Base-by-base conservation (phyloP, 2,888 invertebrate genomes). In the Stenodera caucasica region DNA sequence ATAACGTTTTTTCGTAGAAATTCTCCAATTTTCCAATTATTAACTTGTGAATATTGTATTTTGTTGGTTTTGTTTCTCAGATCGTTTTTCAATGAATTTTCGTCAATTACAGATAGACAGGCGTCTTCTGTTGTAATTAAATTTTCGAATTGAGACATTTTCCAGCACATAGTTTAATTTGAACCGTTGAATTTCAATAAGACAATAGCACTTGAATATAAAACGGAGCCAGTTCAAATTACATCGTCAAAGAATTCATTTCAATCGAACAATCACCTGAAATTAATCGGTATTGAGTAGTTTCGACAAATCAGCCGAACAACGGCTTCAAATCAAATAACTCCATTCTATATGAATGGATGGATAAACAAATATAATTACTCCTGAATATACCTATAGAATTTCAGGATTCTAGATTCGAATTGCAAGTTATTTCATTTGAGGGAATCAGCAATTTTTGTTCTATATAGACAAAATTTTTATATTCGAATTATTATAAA, bases 221-320 rank as follows among this genome's bases (percentile, higher is more conserved):
- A 63, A 67, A 62, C 63, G 51, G 56, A 58, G 55, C 59, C 65
- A 64, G 67, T 68, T 70, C 68, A 73, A 75, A 74, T 73, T 75
- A 72, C 72, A 72, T 64, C 72, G 70, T 73, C 70, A 71, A 74
- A 72, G 73, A 74, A 74, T 72, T 70, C 71, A 70, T 74, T 72
- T 70, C 69, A 67, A 72, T 73, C 72, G 70, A 74, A 76, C 75
- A 72, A 73, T 76, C 71, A 70, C 67, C 70, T 67, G 71, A 72
- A 74, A 74, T 75, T 75, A 75, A 76, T 75, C 75, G 68, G 64
- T 53, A 37, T n/a, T 15, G 60, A 57, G 69, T 68, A 71, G 69
- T 74, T 72, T 23, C 12, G 21, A 71, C 73, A 73, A 70, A 72
- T 73, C 73, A 66, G 65, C 35, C 58, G 58, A 61, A 61, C 55